These are phyloP conservation scores for Phyllotreta cruciferae DNA, from an alignment of 2,888 invertebrate genomes.

Conservation along the genomic window DNA sequence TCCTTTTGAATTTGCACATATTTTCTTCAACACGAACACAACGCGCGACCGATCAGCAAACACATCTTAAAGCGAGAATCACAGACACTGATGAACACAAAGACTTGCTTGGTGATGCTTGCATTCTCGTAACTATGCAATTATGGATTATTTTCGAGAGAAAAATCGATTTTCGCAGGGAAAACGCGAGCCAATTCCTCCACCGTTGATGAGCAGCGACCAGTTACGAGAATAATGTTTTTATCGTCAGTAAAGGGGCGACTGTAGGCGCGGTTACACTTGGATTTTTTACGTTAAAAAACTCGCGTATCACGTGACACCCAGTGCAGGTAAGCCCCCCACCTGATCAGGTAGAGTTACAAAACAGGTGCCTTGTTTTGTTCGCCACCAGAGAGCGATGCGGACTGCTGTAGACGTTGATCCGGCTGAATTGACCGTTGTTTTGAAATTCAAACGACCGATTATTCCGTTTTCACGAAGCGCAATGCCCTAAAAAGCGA, in stretches of 20 bases:
- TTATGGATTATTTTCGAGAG: conserved; percentile 4
- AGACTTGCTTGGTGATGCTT: conserved; percentile 37
- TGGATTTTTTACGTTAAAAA: conserved; percentile 57
- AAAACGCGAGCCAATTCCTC: conserved; percentile 2
- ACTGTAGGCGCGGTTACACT: conserved; percentile 57
- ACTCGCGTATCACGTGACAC: conserved; percentile 53
- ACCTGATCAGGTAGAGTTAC: conserved; percentile 53
- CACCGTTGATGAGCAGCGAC: conserved; percentile 1
- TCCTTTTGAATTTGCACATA: conserved; percentile 27
- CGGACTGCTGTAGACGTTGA: conserved; percentile 24
- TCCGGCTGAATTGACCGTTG: conserved; percentile 21
- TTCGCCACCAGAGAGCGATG: conserved; percentile 39
- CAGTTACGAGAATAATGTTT: conserved; percentile 36
- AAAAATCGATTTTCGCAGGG: conserved; percentile 9
- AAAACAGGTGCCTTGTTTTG: conserved; percentile 52
- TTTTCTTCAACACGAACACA: conserved; percentile 16
- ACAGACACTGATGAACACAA: conserved; percentile 37
- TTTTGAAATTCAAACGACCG: conserved; percentile 19
- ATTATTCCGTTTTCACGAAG: conserved; percentile 6
- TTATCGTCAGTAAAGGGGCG: conserved; percentile 42
- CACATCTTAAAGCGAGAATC: conserved; percentile 35
- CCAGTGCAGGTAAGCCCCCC: conserved; percentile 52
- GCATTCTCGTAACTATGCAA: conserved; percentile 31
- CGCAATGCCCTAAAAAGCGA: conserved; percentile 29
- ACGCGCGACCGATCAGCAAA: conserved; percentile 30